These are phyloP conservation scores for Spisula solida DNA, from an alignment of 2,888 invertebrate genomes.

Conservation along the genomic window DNA sequence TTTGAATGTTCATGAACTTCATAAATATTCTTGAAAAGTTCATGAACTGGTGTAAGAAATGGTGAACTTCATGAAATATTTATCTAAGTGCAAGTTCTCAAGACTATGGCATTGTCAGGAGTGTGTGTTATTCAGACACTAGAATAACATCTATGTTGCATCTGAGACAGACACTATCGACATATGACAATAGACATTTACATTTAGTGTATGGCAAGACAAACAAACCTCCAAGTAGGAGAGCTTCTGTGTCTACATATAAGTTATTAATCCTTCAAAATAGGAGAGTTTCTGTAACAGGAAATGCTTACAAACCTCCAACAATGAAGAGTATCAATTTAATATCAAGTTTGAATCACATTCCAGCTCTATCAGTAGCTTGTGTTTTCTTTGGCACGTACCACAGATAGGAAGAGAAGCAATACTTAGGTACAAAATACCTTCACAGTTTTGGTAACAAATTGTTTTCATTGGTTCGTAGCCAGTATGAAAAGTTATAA, in stretches of 20 bases:
- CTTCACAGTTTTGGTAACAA: slow-evolving; percentile 32
- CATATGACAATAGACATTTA: background rate
- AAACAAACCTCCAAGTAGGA: background rate
- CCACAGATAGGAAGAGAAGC: background rate
- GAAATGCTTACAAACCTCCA: background rate
- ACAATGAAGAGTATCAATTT: slow-evolving; percentile 26
- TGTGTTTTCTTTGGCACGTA: slow-evolving; percentile 45
- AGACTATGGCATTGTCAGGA: too few species aligned
- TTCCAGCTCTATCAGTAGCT: slow-evolving; percentile 27
- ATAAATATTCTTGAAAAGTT: too few species aligned
- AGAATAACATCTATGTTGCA: background rate
- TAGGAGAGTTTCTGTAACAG: background rate
- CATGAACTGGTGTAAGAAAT: too few species aligned
- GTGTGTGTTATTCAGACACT: too few species aligned
- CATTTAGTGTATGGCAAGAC: background rate
- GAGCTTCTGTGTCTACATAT: background rate
- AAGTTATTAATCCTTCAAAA: background rate
- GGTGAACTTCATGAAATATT: too few species aligned
- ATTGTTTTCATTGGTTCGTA: slow-evolving; percentile 30
- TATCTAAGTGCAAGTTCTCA: too few species aligned
- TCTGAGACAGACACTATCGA: background rate
- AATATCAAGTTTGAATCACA: slow-evolving; percentile 36
- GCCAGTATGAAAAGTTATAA: background rate
- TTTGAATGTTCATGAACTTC: too few species aligned
- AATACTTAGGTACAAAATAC: background rate